Evolutionary conservation across 35 echinoderm and acorn worm genomes (phyloP).

Genomic region (Heliocidaris erythrogramma): DNA sequence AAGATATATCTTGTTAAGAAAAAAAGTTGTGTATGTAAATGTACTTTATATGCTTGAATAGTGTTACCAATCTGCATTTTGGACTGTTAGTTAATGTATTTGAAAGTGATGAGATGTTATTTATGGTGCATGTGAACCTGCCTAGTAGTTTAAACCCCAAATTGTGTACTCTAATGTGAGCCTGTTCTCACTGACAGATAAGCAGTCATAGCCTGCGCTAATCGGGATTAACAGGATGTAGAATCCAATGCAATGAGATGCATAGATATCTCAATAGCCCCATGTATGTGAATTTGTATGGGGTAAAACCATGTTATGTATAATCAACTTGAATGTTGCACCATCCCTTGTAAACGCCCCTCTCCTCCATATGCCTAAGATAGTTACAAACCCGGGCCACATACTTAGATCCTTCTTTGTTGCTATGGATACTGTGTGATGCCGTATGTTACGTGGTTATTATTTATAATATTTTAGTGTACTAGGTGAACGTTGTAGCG

Average conservation of each 20-base stretch:
- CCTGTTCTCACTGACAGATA: background rate
- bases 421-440: conserved; percentile 17
- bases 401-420: background rate
- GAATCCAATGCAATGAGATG: background rate
- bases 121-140: conserved; percentile 36
- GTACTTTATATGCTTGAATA: conserved; percentile 13
- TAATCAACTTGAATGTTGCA: conserved; percentile 3
- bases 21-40: background rate
- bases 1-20: conserved; percentile 12
- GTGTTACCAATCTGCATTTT: background rate
- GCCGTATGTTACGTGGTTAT: conserved; percentile 40
- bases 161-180: background rate
- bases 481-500: conserved; percentile 4
- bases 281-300: conserved; percentile 11
- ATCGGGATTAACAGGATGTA: background rate
- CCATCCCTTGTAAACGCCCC: background rate
- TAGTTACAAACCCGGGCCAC: background rate
- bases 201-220: background rate
- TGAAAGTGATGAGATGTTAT: conserved; percentile 5
- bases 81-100: conserved; percentile 5
- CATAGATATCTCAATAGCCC: background rate
- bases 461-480: conserved; percentile 24
- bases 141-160: conserved; percentile 14
- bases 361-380: background rate
- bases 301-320: background rate